These are phyloP conservation scores for Parotocinclus haroldoi DNA, from an alignment of 2,797 vertebrate genomes.

Conservation along the genomic window DNA sequence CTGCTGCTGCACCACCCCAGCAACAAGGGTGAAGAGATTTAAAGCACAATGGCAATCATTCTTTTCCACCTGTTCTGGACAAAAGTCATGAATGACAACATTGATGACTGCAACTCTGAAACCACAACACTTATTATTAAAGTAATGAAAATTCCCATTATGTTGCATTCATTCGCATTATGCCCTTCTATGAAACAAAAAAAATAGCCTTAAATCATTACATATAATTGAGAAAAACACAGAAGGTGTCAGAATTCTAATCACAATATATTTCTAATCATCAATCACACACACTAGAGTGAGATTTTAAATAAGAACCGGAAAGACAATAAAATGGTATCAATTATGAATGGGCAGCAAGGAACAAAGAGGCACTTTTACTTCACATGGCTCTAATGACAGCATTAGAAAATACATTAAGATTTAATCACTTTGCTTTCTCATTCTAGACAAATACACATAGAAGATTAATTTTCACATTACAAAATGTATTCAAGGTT, in stretches of 20 bases:
- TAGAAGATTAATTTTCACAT: too few species aligned
- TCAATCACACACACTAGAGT: neutral
- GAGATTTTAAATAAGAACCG: neutral
- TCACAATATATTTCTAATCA: conserved; percentile 2
- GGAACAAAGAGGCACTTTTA: neutral
- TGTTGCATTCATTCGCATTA: neutral
- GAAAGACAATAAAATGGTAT: neutral
- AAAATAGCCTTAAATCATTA: neutral
- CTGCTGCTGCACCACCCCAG: too few species aligned
- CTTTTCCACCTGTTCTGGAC: neutral
- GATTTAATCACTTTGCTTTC: too few species aligned
- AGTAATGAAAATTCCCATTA: conserved; percentile 4
- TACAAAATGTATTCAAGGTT: too few species aligned
- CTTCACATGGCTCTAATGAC: conserved; percentile 1
- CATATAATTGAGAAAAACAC: neutral
- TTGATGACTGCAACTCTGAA: neutral
- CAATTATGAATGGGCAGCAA: neutral
- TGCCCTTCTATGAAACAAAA: too few species aligned
- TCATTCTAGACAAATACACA: too few species aligned
- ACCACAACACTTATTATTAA: neutral
- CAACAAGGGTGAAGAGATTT: too few species aligned
- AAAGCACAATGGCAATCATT: neutral
- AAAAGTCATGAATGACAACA: neutral
- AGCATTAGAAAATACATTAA: too few species aligned
- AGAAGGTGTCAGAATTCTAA: neutral